Evolutionary conservation across 2,797 vertebrate genomes (phyloP).

Genomic region (Mormyrus proboscirostris): DNA sequence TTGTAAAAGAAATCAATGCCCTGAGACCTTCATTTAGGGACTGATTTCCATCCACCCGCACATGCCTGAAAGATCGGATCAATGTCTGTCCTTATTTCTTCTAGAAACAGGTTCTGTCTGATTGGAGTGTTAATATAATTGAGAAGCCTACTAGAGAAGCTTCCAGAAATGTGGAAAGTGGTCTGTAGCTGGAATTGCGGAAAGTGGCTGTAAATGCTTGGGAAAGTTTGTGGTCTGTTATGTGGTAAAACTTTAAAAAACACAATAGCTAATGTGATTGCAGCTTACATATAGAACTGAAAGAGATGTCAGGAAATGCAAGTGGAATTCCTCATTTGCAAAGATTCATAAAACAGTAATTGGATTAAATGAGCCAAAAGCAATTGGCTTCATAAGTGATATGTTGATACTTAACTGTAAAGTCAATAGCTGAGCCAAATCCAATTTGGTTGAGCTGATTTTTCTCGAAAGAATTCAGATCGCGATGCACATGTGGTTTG

Average conservation of each 20-base stretch:
- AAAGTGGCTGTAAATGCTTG: not conserved
- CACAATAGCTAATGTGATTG: not conserved
- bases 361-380: constrained; percentile 8
- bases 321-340: not conserved
- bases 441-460: not conserved
- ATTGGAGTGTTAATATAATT: constrained; percentile 2
- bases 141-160: not conserved
- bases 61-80: not conserved
- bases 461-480: not conserved
- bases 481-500: not conserved
- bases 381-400: not conserved
- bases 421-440: not conserved
- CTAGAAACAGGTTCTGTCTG: not conserved
- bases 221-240: not conserved
- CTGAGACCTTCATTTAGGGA: not conserved
- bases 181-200: not conserved
- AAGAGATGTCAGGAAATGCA: not conserved
- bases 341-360: not conserved
- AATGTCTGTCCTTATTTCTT: not conserved
- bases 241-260: not conserved
- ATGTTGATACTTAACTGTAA: not conserved
- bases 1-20: constrained; percentile 2
- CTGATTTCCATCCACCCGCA: not conserved
- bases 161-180: not conserved
- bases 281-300: not conserved